phyloP scores from a whole-genome alignment of 2,797 vertebrate species.

The Esox lucius region DNA sequence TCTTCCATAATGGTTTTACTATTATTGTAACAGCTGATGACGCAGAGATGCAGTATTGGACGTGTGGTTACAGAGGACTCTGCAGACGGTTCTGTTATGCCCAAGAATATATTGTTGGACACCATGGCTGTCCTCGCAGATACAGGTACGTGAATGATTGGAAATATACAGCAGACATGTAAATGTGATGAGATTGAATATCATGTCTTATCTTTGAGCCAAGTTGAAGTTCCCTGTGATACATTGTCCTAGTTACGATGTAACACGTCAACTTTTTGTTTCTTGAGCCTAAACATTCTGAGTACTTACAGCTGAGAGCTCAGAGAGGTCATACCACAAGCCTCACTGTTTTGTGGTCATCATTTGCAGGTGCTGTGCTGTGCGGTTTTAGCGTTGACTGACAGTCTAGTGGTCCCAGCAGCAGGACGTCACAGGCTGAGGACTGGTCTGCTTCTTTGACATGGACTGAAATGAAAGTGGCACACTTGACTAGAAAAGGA shows the following conservation, averaged over 20 bases:
- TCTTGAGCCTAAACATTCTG: neutral
- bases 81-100: constrained; percentile 76
- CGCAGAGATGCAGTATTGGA: constrained; percentile 62
- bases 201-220: neutral
- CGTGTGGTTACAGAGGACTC: constrained; percentile 73
- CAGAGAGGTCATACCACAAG: neutral
- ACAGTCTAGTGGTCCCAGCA: constrained; percentile 22
- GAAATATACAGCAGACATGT: neutral
- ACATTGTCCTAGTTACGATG: neutral
- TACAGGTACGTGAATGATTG: constrained; percentile 61
- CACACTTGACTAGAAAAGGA: neutral
- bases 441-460: constrained; percentile 13
- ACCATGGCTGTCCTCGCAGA: constrained; percentile 74
- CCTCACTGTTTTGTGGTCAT: constrained; percentile 26
- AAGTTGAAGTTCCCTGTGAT: too few species aligned
- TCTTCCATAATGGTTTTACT: neutral
- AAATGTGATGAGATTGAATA: neutral
- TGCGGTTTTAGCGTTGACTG: constrained; percentile 56
- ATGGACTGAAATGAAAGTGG: neutral
- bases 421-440: constrained; percentile 18
- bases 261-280: neutral
- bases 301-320: neutral
- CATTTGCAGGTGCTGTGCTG: constrained; percentile 73
- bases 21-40: constrained; percentile 53
- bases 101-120: constrained; percentile 70